Percentiles rank a stretch among this genome's conserved stretches.
phyloP scores from a whole-genome alignment of 2,888 invertebrate species.

The Trilocha varians region DNA sequence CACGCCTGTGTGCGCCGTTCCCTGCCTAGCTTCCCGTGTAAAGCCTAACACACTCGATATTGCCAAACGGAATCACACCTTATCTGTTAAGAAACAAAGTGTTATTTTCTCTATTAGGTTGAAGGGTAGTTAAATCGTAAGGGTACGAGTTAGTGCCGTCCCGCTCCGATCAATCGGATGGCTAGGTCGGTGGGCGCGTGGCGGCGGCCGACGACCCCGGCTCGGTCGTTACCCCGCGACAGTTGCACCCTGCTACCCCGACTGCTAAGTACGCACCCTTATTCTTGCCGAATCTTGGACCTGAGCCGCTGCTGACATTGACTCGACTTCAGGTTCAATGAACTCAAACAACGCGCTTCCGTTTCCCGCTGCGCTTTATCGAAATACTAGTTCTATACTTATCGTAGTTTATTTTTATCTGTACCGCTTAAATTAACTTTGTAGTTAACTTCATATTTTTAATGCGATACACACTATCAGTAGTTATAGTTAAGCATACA shows the following conservation, averaged over 20 bases:
- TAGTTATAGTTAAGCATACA: too few relatives aligned
- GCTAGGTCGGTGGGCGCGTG: slow-evolving; percentile 61
- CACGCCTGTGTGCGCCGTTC: slow-evolving; percentile 50
- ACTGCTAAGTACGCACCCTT: slow-evolving; percentile 53
- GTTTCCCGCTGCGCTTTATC: slow-evolving; percentile 49
- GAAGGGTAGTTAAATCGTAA: slow-evolving; percentile 56
- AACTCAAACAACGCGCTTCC: slow-evolving; percentile 47
- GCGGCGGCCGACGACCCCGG: slow-evolving; percentile 65
- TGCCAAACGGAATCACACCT: slow-evolving; percentile 43
- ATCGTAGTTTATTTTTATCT: slow-evolving; percentile 23
- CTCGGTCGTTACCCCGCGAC: slow-evolving; percentile 65
- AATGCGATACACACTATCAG: too few relatives aligned
- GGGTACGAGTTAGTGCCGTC: slow-evolving; percentile 55
- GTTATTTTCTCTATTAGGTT: slow-evolving; percentile 38
- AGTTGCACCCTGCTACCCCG: slow-evolving; percentile 70
- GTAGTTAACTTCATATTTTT: too few relatives aligned
- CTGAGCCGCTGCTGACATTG: slow-evolving; percentile 61
- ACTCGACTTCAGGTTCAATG: slow-evolving; percentile 55
- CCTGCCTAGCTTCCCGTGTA: slow-evolving; percentile 17
- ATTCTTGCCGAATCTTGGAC: slow-evolving; percentile 63
- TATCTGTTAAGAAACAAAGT: slow-evolving; percentile 47
- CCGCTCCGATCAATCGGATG: slow-evolving; percentile 68
- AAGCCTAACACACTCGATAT: slow-evolving; percentile 25
- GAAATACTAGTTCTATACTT: slow-evolving; percentile 27
- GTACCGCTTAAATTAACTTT: slow-evolving; percentile 14